A percentile compares a stretch with the other conserved stretches of the same genome.
Conservation (phyloP, 2,113 vertebrate genomes). For the Boulengeromyrus knoepffleri region DNA sequence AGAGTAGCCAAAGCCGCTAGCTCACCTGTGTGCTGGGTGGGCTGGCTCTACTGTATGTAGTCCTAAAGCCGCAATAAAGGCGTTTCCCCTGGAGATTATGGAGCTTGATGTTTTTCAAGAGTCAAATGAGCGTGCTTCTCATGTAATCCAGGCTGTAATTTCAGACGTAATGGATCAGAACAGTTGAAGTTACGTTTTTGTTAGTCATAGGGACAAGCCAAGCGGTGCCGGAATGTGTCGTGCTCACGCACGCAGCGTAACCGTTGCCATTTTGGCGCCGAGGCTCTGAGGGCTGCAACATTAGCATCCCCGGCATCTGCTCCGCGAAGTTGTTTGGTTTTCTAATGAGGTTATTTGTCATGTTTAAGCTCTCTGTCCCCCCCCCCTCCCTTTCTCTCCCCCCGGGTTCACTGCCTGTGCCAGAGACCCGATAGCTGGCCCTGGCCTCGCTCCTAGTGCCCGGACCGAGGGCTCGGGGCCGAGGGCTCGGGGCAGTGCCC, state of each 20-base stretch:
- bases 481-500: not conserved
- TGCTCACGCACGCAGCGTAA: not conserved
- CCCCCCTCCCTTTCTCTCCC: conserved; percentile 6
- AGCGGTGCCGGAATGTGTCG: not conserved
- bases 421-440: conserved; percentile 10
- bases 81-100: not conserved
- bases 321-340: conserved; percentile 25
- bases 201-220: not conserved
- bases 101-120: not conserved
- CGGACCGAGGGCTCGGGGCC: not conserved
- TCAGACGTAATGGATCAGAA: conserved; percentile 11
- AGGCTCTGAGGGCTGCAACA: not conserved
- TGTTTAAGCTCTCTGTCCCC: not conserved
- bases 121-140: not conserved
- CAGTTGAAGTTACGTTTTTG: not conserved
- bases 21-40: not conserved
- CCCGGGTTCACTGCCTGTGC: conserved; percentile 13
- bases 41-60: not conserved
- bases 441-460: not conserved
- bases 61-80: not conserved
- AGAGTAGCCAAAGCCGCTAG: not conserved
- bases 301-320: not conserved
- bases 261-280: not conserved
- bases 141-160: not conserved
- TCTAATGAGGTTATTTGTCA: conserved; percentile 32